These are phyloP conservation scores for Drosophila nr. medialis DNA, from an alignment of 2,888 invertebrate species.

Conservation along the genomic window DNA sequence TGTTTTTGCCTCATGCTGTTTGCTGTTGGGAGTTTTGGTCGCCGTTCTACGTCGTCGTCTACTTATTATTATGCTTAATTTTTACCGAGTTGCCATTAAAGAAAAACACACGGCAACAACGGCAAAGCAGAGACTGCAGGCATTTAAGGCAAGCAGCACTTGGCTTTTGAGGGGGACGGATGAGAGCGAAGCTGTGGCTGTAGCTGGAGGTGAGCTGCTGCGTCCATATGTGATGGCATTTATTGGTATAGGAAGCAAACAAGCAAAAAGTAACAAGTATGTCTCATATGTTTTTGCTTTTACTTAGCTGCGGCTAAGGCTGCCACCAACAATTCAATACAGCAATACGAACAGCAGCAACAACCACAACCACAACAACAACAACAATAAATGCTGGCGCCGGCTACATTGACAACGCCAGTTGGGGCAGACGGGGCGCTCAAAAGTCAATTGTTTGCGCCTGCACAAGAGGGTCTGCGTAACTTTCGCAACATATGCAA, in stretches of 20 bases:
- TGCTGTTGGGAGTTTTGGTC: conserved; percentile 63
- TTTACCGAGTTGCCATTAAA: conserved; percentile 63
- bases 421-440: conserved; percentile 45
- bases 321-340: conserved; percentile 23
- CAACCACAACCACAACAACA: conserved; percentile 15
- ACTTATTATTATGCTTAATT: conserved; percentile 76
- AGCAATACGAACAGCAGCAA: conserved; percentile 26
- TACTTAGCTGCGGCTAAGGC: conserved; percentile 61
- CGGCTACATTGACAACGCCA: conserved; percentile 52
- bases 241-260: conserved; percentile 64
- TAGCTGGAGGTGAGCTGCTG: conserved; percentile 34
- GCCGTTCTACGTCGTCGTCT: conserved; percentile 48
- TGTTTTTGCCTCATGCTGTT: conserved; percentile 35
- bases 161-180: conserved; percentile 6
- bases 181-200: not conserved
- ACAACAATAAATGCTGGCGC: conserved; percentile 43
- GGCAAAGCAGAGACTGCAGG: conserved; percentile 37
- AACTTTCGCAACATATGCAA: conserved; percentile 53
- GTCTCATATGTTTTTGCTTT: conserved; percentile 65
- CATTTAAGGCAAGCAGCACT: conserved; percentile 50
- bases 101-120: conserved; percentile 41
- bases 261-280: conserved; percentile 63
- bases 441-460: conserved; percentile 76
- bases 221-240: conserved; percentile 62
- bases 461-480: conserved; percentile 65